Base-by-base conservation (phyloP, 2,888 invertebrate genomes). In the Hirtodrosophila alboralis region DNA sequence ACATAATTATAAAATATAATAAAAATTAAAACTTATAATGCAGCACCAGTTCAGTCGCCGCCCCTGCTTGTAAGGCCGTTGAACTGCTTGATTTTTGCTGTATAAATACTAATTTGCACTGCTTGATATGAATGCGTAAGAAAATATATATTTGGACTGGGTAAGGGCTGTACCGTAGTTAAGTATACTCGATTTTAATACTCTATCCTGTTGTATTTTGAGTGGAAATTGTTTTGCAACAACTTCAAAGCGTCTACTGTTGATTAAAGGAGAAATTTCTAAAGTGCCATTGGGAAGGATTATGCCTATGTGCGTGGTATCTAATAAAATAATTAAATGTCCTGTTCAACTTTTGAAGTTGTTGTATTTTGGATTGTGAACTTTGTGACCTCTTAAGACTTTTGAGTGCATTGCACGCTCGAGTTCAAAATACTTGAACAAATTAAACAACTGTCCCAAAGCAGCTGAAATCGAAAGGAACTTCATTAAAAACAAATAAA, bases 161-260 rank as follows among this genome's bases (percentile, higher is more conserved):
- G n/a, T n/a, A n/a, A n/a, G n/a, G n/a, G n/a, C n/a, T n/a, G n/a
- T n/a, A n/a, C n/a, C n/a, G n/a, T n/a, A n/a, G n/a, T n/a, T n/a
- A n/a, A n/a, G n/a, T n/a, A n/a, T n/a, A n/a, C n/a, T n/a, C n/a
- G n/a, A n/a, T n/a, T n/a, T n/a, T n/a, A n/a, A n/a, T n/a, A n/a
- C n/a, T n/a, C n/a, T n/a, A n/a, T n/a, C n/a, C n/a, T n/a, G n/a
- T n/a, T n/a, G 48, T 44, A 51, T 47, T 4, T 13, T 3, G 14
- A 41, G 41, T 10, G n/a, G 10, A 41, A 43, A 43, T 47, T 40
- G 28, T 59, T 63, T 54, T 31, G 49, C 27, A 18, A 16, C 23
- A 38, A 70, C 53, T 65, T 70, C 70, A 70, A 70, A 70, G 70
- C 30, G 14, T 21, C 23, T 34, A 43, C 10, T 27, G 10, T 18